Percentiles rank a stretch among this genome's conserved stretches.
Conservation (phyloP, 2,113 vertebrate genomes). For the Panthera leo region DNA sequence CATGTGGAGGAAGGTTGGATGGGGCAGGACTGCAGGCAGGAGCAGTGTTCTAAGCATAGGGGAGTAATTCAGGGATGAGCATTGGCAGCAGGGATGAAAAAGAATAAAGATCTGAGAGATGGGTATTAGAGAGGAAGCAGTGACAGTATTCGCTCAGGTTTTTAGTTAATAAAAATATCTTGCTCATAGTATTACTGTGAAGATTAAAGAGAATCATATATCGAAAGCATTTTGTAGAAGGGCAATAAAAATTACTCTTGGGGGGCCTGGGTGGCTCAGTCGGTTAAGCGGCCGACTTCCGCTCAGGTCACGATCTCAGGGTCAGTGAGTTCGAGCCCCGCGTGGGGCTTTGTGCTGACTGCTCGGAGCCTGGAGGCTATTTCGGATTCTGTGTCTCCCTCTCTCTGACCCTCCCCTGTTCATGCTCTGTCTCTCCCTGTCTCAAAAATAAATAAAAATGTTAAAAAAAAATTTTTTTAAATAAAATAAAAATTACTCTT, state of each 20-base stretch:
- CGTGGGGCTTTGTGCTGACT: too few species aligned
- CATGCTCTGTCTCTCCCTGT: too few species aligned
- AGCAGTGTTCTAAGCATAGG: background rate
- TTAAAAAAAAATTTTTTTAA: too few species aligned
- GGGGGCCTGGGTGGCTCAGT: too few species aligned
- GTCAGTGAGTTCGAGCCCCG: too few species aligned
- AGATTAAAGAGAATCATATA: background rate
- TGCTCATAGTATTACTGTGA: background rate
- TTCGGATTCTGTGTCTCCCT: too few species aligned
- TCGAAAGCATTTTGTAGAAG: background rate
- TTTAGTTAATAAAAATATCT: background rate
- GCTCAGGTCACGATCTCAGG: too few species aligned
- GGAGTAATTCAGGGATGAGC: background rate
- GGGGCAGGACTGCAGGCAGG: background rate
- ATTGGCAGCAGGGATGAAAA: background rate
- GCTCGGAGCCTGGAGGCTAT: too few species aligned
- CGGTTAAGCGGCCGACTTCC: too few species aligned
- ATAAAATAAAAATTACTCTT: background rate
- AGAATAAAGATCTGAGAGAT: background rate
- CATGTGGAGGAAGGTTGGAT: background rate
- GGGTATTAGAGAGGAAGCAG: background rate
- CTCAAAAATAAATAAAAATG: too few species aligned
- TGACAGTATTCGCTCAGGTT: background rate
- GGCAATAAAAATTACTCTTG: background rate
- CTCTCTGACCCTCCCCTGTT: too few species aligned